Evolutionary conservation across 2,888 invertebrate species (phyloP).

Genomic region (Hydroisotoma schaefferi): DNA sequence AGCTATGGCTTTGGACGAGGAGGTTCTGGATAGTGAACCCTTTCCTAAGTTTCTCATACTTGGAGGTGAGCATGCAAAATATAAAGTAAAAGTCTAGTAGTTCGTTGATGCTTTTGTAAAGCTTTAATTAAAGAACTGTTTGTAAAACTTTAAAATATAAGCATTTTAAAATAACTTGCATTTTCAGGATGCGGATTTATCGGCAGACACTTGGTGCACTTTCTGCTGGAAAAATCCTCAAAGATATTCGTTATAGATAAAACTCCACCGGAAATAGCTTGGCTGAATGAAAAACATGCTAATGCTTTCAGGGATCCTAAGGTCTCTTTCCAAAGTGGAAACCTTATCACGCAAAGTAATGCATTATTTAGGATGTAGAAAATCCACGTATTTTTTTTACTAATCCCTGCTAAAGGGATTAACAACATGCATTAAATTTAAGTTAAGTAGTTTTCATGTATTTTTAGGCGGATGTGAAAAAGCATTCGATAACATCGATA

Average conservation of each 20-base stretch:
- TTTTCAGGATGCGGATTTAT: slow-evolving; percentile 85
- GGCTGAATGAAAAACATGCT: slow-evolving; percentile 72
- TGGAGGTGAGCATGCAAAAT: slow-evolving; percentile 42
- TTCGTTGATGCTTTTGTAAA: too few species aligned
- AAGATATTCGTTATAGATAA: slow-evolving; percentile 81
- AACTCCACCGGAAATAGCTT: slow-evolving; percentile 88
- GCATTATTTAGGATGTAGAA: too few species aligned
- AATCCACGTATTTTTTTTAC: too few species aligned
- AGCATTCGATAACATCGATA: slow-evolving; percentile 63
- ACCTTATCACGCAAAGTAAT: slow-evolving; percentile 82
- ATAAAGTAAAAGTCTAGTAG: too few species aligned
- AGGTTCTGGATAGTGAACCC: slow-evolving; percentile 3
- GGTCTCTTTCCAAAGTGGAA: slow-evolving; percentile 86
- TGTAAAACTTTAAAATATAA: too few species aligned
- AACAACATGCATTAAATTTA: not conserved
- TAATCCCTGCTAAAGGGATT: too few species aligned
- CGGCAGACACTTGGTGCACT: slow-evolving; percentile 80
- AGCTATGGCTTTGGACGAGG: not conserved
- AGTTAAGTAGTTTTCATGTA: not conserved
- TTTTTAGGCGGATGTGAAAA: slow-evolving; percentile 64
- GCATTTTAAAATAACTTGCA: too few species aligned
- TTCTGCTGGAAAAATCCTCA: slow-evolving; percentile 71
- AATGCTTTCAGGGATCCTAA: slow-evolving; percentile 68
- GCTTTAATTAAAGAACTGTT: too few species aligned
- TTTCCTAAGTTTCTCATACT: slow-evolving; percentile 40